Conservation (phyloP, 2,797 vertebrate species). For the Diglossa cyanea region DNA sequence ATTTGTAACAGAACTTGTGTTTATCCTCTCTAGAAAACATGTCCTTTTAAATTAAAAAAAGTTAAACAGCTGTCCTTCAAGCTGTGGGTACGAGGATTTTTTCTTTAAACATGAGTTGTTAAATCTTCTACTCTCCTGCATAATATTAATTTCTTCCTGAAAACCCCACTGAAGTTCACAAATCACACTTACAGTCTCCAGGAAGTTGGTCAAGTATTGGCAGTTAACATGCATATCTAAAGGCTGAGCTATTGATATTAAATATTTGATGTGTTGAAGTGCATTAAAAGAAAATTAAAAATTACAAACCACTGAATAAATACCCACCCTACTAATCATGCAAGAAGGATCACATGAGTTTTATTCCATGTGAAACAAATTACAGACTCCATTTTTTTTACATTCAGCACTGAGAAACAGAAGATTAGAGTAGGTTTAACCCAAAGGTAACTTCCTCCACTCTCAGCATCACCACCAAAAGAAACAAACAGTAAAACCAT, state of each 20-base stretch:
- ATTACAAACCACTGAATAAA: neutral
- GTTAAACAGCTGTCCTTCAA: neutral
- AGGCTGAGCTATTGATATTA: neutral
- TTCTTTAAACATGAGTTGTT: rapidly evolving
- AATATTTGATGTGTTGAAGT: neutral
- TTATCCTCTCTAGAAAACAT: neutral
- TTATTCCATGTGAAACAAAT: neutral
- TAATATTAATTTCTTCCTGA: neutral
- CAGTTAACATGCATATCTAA: neutral
- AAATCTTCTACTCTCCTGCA: neutral
- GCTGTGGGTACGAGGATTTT: neutral
- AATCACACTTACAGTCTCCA: neutral
- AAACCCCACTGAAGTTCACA: neutral
- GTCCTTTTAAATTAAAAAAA: neutral
- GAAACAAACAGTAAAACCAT: neutral
- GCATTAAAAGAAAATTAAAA: neutral
- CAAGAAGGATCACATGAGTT: neutral
- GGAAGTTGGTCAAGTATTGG: neutral
- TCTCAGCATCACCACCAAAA: rapidly evolving
- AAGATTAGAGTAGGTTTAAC: neutral
- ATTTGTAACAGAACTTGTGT: neutral
- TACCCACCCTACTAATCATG: neutral
- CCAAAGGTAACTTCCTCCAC: neutral
- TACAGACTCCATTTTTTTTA: neutral
- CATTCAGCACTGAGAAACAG: neutral